These are phyloP conservation scores for Heliocidaris tuberculata DNA, from an alignment of 35 echinoderm and acorn worm species.

Conservation along the genomic window DNA sequence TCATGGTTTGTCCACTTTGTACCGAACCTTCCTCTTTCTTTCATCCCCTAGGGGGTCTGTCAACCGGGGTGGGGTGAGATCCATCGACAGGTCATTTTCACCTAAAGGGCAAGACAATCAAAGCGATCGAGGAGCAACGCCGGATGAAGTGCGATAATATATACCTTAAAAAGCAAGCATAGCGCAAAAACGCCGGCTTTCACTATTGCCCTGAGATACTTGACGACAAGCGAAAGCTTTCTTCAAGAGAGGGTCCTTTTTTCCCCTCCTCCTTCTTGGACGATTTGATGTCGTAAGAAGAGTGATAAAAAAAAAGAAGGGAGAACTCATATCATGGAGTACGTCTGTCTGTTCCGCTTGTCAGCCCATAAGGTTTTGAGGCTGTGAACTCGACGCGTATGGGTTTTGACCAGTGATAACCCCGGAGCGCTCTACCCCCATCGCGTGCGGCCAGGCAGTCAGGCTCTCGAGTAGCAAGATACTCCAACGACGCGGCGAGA, in stretches of 20 bases:
- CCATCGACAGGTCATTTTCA: constrained; percentile 31
- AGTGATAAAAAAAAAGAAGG: not conserved
- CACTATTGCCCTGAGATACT: not conserved
- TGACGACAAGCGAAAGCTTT: constrained; percentile 25
- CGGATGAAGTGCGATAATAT: constrained; percentile 34
- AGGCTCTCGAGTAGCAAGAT: constrained; percentile 19
- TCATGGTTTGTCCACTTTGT: constrained; percentile 8
- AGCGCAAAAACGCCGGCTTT: not conserved
- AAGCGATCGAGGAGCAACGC: not conserved
- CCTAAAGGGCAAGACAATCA: constrained; percentile 10
- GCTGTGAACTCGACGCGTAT: constrained; percentile 34
- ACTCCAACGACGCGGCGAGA: constrained; percentile 3
- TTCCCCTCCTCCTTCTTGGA: not conserved
- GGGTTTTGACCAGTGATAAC: constrained; percentile 27
- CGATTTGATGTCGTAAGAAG: constrained; percentile 25
- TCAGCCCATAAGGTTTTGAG: not conserved
- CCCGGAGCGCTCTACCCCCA: not conserved
- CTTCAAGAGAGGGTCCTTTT: constrained; percentile 10
- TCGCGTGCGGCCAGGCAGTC: not conserved
- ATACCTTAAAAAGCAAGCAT: constrained; percentile 35
- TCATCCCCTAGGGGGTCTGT: not conserved
- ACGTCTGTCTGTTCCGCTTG: constrained; percentile 40
- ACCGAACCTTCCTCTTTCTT: not conserved
- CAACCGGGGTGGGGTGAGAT: not conserved
- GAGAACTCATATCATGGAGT: constrained; percentile 16